Conservation (phyloP, 2,888 invertebrate species). For the Plebejus melissa region DNA sequence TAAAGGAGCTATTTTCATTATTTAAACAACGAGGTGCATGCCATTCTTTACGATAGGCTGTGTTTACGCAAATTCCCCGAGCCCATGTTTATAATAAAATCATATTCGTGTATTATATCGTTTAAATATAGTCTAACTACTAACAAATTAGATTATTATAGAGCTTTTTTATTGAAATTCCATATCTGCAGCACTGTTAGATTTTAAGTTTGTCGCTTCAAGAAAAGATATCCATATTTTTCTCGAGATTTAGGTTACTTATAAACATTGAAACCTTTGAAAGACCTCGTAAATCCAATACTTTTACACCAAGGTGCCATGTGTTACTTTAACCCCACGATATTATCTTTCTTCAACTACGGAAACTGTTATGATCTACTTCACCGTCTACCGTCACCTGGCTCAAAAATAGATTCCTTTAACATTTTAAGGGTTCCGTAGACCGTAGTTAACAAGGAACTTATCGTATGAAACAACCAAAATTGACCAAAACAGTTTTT, state of each 20-base stretch:
- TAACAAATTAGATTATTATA: neutral
- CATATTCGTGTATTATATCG: neutral
- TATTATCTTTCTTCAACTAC: neutral
- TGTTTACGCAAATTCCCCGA: constrained; percentile 27
- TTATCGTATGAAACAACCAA: no score
- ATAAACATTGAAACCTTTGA: no score
- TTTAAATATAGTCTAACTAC: neutral
- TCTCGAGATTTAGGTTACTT: neutral
- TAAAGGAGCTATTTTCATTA: constrained; percentile 10
- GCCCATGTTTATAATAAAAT: constrained; percentile 25
- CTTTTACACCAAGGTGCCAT: no score
- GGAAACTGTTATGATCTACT: no score
- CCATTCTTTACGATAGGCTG: constrained; percentile 27
- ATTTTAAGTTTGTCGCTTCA: neutral
- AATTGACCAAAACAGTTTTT: no score
- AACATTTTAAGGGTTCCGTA: no score
- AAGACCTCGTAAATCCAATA: no score
- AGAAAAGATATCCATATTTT: neutral
- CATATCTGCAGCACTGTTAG: neutral
- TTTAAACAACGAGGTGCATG: constrained; percentile 12
- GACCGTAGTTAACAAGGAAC: no score
- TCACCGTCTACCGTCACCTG: no score
- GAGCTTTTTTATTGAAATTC: neutral
- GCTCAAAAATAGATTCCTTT: no score
- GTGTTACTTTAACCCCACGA: neutral